Conservation (phyloP, 2,113 vertebrate genomes). For the Struthio camelus region DNA sequence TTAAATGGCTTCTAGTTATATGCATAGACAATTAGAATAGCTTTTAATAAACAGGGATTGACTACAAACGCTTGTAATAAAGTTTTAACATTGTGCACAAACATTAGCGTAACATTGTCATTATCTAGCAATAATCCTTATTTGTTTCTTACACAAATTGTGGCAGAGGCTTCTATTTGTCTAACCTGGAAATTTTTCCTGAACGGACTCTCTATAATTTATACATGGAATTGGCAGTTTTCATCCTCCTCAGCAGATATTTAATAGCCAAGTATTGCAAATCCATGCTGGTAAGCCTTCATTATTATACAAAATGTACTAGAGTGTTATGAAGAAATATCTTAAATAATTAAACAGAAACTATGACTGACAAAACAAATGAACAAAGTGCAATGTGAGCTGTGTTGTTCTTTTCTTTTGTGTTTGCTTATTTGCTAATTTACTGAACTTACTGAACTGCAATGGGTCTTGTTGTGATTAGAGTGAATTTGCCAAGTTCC, state of each 20-base stretch:
- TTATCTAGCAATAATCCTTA: neutral
- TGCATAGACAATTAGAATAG: neutral
- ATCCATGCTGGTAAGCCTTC: conserved; percentile 26
- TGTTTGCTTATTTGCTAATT: conserved; percentile 59
- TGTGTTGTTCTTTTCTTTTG: conserved; percentile 38
- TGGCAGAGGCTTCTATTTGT: conserved; percentile 17
- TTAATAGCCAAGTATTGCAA: neutral
- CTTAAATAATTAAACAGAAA: conserved; percentile 66
- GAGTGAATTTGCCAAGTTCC: conserved; percentile 51
- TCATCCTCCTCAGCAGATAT: neutral
- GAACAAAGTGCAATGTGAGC: conserved; percentile 34
- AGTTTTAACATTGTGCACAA: neutral
- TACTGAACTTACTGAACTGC: conserved; percentile 52
- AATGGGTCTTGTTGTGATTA: conserved; percentile 49
- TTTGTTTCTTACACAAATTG: neutral
- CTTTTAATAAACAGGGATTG: conserved; percentile 5
- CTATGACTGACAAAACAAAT: conserved; percentile 27
- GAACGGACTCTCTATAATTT: neutral
- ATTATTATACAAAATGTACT: conserved; percentile 21
- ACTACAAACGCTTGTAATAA: neutral
- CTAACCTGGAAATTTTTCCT: conserved; percentile 16
- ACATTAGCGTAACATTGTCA: neutral
- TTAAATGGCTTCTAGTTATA: neutral
- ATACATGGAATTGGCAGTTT: neutral
- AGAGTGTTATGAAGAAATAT: conserved; percentile 39